These are phyloP conservation scores for Drosophila repletoides DNA, from an alignment of 1,140 invertebrate genomes.

Conservation along the genomic window DNA sequence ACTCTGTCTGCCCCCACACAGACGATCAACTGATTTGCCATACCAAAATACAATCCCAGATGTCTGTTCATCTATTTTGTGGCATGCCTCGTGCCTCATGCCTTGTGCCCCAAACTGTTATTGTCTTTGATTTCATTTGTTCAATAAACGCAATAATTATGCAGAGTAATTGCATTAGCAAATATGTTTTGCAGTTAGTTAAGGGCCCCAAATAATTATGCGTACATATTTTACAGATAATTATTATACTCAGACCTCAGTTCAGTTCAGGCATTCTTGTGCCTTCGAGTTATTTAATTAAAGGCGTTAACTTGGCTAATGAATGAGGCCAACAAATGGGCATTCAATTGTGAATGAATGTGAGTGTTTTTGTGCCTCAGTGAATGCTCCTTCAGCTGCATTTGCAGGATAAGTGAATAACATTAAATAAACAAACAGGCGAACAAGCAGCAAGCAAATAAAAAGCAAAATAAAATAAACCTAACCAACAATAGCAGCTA, in stretches of 20 bases:
- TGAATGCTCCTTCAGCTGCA: constrained; percentile 32
- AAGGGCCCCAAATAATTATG: constrained; percentile 48
- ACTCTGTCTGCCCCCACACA: no score
- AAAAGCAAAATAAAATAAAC: constrained; percentile 22
- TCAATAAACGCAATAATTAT: constrained; percentile 75
- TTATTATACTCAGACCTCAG: no score
- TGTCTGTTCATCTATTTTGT: not conserved
- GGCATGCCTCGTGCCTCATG: not conserved
- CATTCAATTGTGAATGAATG: constrained; percentile 5
- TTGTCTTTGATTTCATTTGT: constrained; percentile 49
- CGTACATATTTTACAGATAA: constrained; percentile 35
- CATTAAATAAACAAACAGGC: constrained; percentile 70
- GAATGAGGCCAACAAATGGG: constrained; percentile 37
- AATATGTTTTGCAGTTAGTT: constrained; percentile 54
- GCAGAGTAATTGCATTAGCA: constrained; percentile 72
- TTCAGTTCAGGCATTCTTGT: no score
- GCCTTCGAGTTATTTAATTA: constrained; percentile 62
- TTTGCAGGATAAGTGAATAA: constrained; percentile 69
- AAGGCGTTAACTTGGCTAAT: constrained; percentile 67
- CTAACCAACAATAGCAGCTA: constrained; percentile 22
- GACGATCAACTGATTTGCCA: constrained; percentile 13
- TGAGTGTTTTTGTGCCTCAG: constrained; percentile 1
- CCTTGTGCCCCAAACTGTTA: constrained; percentile 1
- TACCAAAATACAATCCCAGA: not conserved
- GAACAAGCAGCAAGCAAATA: constrained; percentile 37